Evolutionary conservation across 1,140 invertebrate species (phyloP).

Genomic region (Hirudo medicinalis): DNA sequence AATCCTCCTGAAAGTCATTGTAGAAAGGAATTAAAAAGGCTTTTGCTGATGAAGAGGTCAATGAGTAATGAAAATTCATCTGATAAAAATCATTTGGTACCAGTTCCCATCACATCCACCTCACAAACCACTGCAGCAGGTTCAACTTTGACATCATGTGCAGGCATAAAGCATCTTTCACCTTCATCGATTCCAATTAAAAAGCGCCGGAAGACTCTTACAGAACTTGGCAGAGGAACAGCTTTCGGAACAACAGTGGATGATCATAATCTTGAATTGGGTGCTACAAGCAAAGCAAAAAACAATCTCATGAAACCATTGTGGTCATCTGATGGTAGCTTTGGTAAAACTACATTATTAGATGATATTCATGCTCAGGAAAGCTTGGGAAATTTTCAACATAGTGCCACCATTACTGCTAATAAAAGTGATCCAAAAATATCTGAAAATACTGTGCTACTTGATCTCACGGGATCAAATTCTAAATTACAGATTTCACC

Average conservation of each 20-base stretch:
- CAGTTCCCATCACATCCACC: background rate
- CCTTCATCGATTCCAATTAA: constrained; percentile 13
- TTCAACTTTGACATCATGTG: background rate
- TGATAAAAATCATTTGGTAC: no score
- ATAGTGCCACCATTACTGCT: no score
- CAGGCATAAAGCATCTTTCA: constrained; percentile 1
- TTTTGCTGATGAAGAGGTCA: constrained; percentile 34
- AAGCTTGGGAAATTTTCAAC: no score
- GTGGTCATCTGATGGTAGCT: constrained; percentile 3
- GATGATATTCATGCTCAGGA: no score
- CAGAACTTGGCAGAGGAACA: constrained; percentile 13
- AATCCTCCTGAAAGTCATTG: constrained; percentile 13
- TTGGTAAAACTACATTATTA: background rate
- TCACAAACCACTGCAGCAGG: background rate
- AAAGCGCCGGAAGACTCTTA: constrained; percentile 15
- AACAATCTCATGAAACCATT: background rate
- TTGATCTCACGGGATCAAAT: no score
- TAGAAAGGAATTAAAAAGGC: constrained; percentile 30
- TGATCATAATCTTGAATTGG: background rate
- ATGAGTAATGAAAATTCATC: constrained; percentile 30
- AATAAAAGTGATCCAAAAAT: no score
- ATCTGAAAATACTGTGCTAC: no score
- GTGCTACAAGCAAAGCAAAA: background rate
- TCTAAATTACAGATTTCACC: no score
- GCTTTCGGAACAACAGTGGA: constrained; percentile 14